Conservation (phyloP, 1,140 invertebrate genomes). For the Streblospio benedicti region DNA sequence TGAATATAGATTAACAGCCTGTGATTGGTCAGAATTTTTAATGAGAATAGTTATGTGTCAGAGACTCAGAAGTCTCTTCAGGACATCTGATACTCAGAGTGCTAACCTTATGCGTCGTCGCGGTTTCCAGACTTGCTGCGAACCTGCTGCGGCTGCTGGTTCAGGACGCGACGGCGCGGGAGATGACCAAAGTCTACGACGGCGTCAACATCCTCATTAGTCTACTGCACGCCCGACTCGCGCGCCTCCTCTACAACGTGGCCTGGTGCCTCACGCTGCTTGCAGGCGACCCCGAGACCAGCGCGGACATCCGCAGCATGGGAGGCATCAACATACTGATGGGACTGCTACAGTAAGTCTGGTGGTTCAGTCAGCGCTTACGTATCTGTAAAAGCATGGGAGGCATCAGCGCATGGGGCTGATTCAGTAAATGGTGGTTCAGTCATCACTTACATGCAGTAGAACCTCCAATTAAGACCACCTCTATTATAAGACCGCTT, state of each 20-base stretch:
- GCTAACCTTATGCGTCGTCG: no score
- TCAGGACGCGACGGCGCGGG: constrained; percentile 35
- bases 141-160: constrained; percentile 42
- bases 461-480: no score
- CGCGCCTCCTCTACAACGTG: constrained; percentile 39
- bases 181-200: constrained; percentile 42
- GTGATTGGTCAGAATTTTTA: no score
- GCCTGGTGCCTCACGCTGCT: constrained; percentile 46
- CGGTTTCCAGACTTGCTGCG: constrained; percentile 39
- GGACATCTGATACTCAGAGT: no score
- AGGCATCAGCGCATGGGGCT: no score
- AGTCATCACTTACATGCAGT: no score
- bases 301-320: constrained; percentile 41
- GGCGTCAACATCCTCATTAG: constrained; percentile 43
- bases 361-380: not conserved
- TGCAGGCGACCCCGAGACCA: constrained; percentile 42
- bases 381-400: no score
- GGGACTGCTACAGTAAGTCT: constrained; percentile 41
- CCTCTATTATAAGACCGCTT: no score
- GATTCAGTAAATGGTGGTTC: no score
- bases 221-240: constrained; percentile 38
- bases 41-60: no score
- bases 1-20: no score
- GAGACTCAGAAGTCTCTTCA: no score
- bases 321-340: constrained; percentile 46